Evolutionary conservation across 2,113 vertebrate species (phyloP).

Genomic region (Plectropomus leopardus): DNA sequence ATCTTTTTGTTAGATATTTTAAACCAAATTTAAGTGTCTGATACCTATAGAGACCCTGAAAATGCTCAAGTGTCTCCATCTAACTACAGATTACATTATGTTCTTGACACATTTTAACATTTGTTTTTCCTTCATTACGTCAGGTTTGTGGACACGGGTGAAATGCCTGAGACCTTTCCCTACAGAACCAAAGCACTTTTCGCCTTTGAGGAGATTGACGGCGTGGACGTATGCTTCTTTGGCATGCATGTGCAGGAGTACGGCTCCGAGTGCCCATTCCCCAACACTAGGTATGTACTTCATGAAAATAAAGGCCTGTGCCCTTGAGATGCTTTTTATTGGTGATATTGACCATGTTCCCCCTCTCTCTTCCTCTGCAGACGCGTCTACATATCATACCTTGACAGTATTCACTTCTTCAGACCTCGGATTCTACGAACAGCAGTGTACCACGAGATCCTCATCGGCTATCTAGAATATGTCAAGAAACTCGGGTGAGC

Average conservation of each 20-base stretch:
- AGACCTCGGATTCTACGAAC: conserved; percentile 94
- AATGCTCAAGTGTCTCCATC: not conserved
- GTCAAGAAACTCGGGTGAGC: conserved; percentile 97
- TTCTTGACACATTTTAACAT: not conserved
- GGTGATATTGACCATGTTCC: not conserved
- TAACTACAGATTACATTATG: not conserved
- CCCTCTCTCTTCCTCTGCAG: conserved; percentile 72
- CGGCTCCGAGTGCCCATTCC: conserved; percentile 93
- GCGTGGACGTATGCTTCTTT: conserved; percentile 98
- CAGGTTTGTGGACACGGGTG: conserved; percentile 97
- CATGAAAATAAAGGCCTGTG: not conserved
- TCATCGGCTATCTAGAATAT: conserved; percentile 98
- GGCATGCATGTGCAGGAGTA: conserved; percentile 99
- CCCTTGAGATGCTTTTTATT: not conserved
- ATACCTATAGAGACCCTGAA: too few species aligned
- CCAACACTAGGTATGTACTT: conserved; percentile 90
- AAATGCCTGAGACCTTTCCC: conserved; percentile 96
- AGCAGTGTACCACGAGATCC: conserved; percentile 98
- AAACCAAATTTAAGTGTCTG: too few species aligned
- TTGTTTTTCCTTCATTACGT: not conserved
- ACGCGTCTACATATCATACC: conserved; percentile 99
- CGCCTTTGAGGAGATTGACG: conserved; percentile 98
- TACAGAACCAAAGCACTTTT: conserved; percentile 99
- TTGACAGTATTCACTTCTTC: conserved; percentile 99
- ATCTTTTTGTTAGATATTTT: too few species aligned